Base-by-base conservation (phyloP, 2,113 vertebrate species). In the Probosciger aterrimus region DNA sequence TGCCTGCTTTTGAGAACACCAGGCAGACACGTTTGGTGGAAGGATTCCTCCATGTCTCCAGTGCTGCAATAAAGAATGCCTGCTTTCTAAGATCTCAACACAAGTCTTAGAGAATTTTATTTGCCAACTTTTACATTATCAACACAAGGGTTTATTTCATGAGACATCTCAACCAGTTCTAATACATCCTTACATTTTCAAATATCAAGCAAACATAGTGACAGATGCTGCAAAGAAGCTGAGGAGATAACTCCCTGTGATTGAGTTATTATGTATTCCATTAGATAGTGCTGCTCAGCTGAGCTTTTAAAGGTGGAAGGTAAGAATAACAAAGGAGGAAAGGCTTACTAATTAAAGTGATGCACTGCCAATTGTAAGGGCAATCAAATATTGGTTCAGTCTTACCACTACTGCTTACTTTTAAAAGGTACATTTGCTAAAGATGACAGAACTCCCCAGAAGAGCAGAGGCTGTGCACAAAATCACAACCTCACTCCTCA, bases 301-400 rank as follows among this genome's bases (percentile, higher is more conserved):
- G 91, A 90, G 74, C 79, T 96, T 75, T 41, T 55, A 50, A 83
- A 90, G 80, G 79, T 47, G 44, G 53, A 68, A 94, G 69, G 64
- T 41, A 84, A 74, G 88, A 82, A 47, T 93, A 92, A 64, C 23
- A 60, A 50, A 52, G 31, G 37, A 92, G 67, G 57, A 82, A 88
- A 68, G 39, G 33, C 49, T 88, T 90, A 79, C 86, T 93, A 93
- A 93, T 95, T 93, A 82, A 79, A 92, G 30, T 4, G 27, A n/a
- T 41, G 67, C 46, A 35, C 27, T 76, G 84, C 79, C 70, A 88
- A 7, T 24, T 60, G 47, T 81, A 87, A 82, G 68, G 33, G 75
- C 1, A 1, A 35, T 83, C 79, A 93, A 95, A 95, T 83, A 89
- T 39, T 96, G 69, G n/a, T 73, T 92, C 68, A 43, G 43, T 19